phyloP scores from a whole-genome alignment of 2,797 vertebrate genomes.

The Dermochelys coriacea region DNA sequence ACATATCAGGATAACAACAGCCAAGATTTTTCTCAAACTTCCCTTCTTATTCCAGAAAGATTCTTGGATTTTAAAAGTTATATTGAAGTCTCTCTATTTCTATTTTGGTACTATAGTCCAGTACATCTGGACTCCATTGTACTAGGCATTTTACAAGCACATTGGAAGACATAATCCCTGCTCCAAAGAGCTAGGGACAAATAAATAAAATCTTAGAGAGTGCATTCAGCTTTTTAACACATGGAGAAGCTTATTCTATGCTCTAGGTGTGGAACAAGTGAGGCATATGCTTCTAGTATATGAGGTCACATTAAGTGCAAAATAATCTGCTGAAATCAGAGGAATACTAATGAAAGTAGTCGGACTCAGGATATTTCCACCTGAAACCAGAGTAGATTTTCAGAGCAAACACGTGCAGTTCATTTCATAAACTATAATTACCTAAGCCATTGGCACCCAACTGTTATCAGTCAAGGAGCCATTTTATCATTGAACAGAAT shows the following conservation, averaged over 20 bases:
- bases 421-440: not conserved
- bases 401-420: not conserved
- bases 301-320: not conserved
- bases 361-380: not conserved
- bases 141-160: fast-evolving
- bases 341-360: not conserved
- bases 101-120: fast-evolving
- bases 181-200: not conserved
- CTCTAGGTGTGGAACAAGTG: not conserved
- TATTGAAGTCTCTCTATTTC: not conserved
- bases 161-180: not conserved
- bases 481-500: not conserved
- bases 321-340: not conserved
- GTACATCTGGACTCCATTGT: not conserved
- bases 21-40: not conserved
- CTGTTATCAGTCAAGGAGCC: not conserved
- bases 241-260: not conserved
- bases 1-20: not conserved
- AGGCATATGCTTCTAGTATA: not conserved
- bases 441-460: not conserved
- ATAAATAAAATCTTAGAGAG: not conserved
- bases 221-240: not conserved
- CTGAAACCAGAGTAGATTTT: not conserved
- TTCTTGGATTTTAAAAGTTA: not conserved
- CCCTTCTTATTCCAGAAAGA: not conserved